phyloP scores from a whole-genome alignment of 2,888 invertebrate species.

The Drosophila borealis region DNA sequence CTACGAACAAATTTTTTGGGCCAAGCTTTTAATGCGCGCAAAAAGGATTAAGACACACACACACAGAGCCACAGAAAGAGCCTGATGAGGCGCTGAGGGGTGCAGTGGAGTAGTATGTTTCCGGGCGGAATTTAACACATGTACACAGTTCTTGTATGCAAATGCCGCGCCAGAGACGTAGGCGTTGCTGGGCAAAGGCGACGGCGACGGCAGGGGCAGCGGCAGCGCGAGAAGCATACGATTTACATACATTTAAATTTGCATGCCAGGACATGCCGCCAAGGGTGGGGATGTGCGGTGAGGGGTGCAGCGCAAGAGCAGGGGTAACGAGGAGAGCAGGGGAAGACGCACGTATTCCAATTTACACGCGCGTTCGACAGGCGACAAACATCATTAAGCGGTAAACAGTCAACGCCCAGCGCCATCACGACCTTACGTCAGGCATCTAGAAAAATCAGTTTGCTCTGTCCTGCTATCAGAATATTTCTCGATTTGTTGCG shows the following conservation, averaged over 20 bases:
- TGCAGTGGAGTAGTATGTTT: background rate
- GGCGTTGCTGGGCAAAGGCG: slow-evolving; percentile 35
- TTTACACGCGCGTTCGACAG: slow-evolving; percentile 67
- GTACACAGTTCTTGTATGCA: slow-evolving; percentile 62
- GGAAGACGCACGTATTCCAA: slow-evolving; percentile 60
- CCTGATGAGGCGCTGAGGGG: background rate
- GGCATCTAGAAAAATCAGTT: slow-evolving; percentile 22
- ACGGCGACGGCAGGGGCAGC: background rate
- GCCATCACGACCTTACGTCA: background rate
- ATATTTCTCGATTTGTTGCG: slow-evolving; percentile 40
- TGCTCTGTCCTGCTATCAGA: slow-evolving; percentile 25
- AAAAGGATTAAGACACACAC: slow-evolving; percentile 66
- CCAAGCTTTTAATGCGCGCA: slow-evolving; percentile 71
- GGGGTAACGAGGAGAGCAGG: background rate
- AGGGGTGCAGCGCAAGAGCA: background rate
- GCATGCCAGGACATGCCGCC: slow-evolving; percentile 48
- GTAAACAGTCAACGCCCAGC: slow-evolving; percentile 29
- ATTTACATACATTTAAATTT: slow-evolving; percentile 75
- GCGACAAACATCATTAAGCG: slow-evolving; percentile 72
- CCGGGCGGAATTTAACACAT: slow-evolving; percentile 50
- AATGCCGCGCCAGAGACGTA: slow-evolving; percentile 44
- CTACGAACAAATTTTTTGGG: slow-evolving; percentile 54
- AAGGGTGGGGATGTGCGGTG: background rate
- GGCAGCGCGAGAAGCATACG: slow-evolving; percentile 55
- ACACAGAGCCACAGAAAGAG: background rate